Conservation (phyloP, 2,113 vertebrate genomes). For the Podocnemis expansa region DNA sequence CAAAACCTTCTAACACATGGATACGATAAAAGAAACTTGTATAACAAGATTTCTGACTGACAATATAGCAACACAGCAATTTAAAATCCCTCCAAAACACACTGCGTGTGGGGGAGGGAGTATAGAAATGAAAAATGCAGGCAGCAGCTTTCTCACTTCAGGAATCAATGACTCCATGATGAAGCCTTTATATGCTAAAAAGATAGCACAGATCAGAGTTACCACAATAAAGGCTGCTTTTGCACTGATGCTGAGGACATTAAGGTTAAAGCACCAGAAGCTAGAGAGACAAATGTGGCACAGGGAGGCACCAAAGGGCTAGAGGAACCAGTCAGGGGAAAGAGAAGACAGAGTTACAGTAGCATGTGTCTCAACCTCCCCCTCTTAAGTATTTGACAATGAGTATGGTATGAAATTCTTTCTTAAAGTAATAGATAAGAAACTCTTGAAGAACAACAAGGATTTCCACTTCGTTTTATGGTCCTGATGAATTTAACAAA, state of each 20-base stretch:
- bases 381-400: not conserved
- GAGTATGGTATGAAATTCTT: not conserved
- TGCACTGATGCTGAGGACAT: not conserved
- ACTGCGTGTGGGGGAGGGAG: too few species aligned
- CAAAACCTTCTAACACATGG: slow-evolving; percentile 42
- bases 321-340: not conserved
- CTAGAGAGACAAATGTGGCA: not conserved
- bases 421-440: not conserved
- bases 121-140: not conserved
- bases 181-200: not conserved
- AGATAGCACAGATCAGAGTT: not conserved
- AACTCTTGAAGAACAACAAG: not conserved
- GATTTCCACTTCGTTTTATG: not conserved
- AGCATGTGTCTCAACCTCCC: not conserved
- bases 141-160: not conserved
- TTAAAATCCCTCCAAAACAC: not conserved
- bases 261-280: not conserved
- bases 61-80: not conserved
- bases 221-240: not conserved
- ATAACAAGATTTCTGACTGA: slow-evolving; percentile 45
- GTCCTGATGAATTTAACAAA: not conserved
- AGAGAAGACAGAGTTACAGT: not conserved
- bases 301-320: not conserved
- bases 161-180: not conserved
- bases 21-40: not conserved